Conservation (phyloP, 2,888 invertebrate species). For the Drosophila ezoana region DNA sequence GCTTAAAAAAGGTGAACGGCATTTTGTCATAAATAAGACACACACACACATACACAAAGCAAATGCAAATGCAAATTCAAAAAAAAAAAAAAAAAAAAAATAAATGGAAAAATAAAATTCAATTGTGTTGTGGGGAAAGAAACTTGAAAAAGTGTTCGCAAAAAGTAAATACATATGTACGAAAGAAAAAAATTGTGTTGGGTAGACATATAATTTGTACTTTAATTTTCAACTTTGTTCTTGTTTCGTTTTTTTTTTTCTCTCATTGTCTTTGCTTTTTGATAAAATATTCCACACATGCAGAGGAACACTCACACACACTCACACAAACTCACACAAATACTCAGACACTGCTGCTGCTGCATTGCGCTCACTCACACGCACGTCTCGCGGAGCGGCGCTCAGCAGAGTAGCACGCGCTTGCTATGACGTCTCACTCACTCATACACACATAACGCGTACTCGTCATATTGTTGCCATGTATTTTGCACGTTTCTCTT, state of each 20-base stretch:
- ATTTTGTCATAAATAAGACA: conserved; percentile 69
- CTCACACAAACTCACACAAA: conserved; percentile 18
- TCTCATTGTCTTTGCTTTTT: conserved; percentile 76
- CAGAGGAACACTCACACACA: conserved; percentile 33
- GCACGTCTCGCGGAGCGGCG: conserved; percentile 47
- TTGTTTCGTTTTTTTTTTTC: conserved; percentile 39
- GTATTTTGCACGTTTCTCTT: conserved; percentile 61
- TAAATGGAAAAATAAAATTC: conserved; percentile 10
- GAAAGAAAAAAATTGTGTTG: conserved; percentile 23
- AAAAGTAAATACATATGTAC: conserved; percentile 33
- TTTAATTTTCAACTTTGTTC: conserved; percentile 68
- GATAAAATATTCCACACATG: conserved; percentile 67
- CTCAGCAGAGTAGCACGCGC: conserved; percentile 55
- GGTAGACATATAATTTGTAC: conserved; percentile 80
- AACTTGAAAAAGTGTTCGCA: conserved; percentile 20
- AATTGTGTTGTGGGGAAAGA: conserved; percentile 32
- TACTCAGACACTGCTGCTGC: conserved; percentile 24
- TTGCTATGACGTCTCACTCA: conserved; percentile 58
- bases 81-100: not conserved
- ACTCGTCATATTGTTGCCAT: conserved; percentile 40
- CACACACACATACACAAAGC: conserved; percentile 12
- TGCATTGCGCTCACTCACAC: conserved; percentile 66
- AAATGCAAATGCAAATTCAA: conserved; percentile 30
- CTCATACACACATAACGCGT: conserved; percentile 27
- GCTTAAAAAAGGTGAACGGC: conserved; percentile 83